Conservation (phyloP, 1,140 invertebrate species). For the Eciton burchellii region DNA sequence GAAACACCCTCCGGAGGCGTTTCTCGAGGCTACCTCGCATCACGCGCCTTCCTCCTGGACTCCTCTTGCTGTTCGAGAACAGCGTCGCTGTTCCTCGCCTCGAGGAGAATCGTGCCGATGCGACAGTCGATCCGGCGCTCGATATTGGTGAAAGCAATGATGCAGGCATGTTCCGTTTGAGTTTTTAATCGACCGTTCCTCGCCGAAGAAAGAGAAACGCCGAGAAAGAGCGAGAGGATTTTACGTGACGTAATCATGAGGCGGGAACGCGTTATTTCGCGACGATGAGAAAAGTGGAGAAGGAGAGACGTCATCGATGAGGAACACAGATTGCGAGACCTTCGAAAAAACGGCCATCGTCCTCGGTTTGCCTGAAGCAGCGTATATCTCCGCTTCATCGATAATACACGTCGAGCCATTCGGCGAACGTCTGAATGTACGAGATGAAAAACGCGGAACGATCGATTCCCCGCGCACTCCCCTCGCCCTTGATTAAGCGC, state of each 20-base stretch:
- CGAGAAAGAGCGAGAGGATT: neutral
- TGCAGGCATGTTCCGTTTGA: neutral
- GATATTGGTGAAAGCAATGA: conserved; percentile 1
- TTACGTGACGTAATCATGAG: neutral
- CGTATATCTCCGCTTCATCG: conserved; percentile 21
- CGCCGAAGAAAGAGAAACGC: neutral
- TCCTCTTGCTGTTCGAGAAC: conserved; percentile 49
- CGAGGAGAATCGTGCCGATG: conserved; percentile 36
- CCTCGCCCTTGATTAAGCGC: conserved; percentile 58
- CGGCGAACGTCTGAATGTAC: conserved; percentile 38
- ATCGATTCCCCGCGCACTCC: conserved; percentile 40
- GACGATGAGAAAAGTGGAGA: conserved; percentile 19
- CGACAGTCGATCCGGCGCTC: conserved; percentile 4
- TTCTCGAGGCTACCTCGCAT: conserved; percentile 66
- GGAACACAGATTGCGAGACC: conserved; percentile 32
- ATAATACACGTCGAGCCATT: conserved; percentile 42
- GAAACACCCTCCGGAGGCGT: conserved; percentile 70
- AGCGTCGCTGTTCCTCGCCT: conserved; percentile 39
- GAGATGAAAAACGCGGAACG: conserved; percentile 44
- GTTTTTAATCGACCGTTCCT: neutral
- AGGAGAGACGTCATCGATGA: neutral
- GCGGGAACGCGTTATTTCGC: conserved; percentile 6
- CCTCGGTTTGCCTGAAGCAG: conserved; percentile 39
- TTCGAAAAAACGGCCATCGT: conserved; percentile 33
- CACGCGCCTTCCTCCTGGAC: conserved; percentile 67